Conservation (phyloP, 2,888 invertebrate genomes). For the Sarcophaga subvicina region DNA sequence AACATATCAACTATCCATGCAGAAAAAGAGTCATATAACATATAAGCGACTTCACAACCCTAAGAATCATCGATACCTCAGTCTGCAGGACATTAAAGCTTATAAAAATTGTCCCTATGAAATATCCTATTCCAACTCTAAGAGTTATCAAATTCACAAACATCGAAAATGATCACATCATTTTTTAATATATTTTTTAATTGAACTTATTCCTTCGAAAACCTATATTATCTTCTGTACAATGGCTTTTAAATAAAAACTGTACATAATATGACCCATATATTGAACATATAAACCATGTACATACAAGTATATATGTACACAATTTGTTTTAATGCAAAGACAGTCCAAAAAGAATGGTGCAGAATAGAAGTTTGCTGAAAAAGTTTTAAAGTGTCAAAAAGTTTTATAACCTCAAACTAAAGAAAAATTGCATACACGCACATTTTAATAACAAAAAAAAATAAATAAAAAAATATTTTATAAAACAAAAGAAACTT, state of each 20-base stretch:
- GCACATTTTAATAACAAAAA: background rate
- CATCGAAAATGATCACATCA: too few relatives aligned
- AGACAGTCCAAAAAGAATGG: background rate
- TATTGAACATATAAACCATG: background rate
- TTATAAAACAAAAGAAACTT: background rate
- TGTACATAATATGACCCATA: background rate
- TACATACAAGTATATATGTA: background rate
- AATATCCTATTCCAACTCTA: too few relatives aligned
- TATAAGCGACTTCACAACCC: too few relatives aligned
- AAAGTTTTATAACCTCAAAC: slow-evolving; percentile 55
- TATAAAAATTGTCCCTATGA: too few relatives aligned
- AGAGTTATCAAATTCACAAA: too few relatives aligned
- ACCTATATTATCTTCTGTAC: too few relatives aligned
- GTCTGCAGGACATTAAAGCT: too few relatives aligned
- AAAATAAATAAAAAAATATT: background rate
- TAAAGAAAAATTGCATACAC: slow-evolving; percentile 3
- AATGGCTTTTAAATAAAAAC: background rate
- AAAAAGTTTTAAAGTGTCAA: slow-evolving; percentile 59
- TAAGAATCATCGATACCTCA: too few relatives aligned
- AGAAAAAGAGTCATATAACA: too few relatives aligned
- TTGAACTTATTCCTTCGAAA: too few relatives aligned
- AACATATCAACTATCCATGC: too few relatives aligned
- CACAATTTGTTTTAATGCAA: background rate
- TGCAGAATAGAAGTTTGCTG: slow-evolving; percentile 33
- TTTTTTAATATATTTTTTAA: too few relatives aligned